phyloP scores from a whole-genome alignment of 2,888 invertebrate species.

The Gisinianus flammeolus region DNA sequence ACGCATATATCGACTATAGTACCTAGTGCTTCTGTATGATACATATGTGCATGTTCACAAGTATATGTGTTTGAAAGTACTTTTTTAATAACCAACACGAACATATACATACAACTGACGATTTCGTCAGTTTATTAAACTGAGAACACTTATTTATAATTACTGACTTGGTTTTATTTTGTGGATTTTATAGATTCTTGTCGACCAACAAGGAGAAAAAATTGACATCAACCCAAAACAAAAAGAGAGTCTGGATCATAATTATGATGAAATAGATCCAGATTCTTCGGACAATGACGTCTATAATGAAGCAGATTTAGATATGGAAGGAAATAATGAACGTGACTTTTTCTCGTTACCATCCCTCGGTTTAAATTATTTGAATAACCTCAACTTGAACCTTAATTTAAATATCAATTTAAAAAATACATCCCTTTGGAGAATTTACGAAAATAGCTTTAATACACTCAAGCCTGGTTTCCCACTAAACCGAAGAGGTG shows the following conservation, averaged over 20 bases:
- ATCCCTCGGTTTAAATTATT: constrained; percentile 52
- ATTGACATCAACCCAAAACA: constrained; percentile 33
- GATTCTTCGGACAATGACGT: constrained; percentile 32
- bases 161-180: neutral
- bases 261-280: constrained; percentile 23
- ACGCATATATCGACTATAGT: too few species aligned
- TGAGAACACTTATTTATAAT: neutral
- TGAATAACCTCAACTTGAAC: constrained; percentile 54
- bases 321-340: constrained; percentile 41
- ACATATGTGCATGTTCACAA: too few species aligned
- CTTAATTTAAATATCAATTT: constrained; percentile 54
- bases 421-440: constrained; percentile 52
- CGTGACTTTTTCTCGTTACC: constrained; percentile 51
- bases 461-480: constrained; percentile 38
- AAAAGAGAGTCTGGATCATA: neutral
- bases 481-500: constrained; percentile 6
- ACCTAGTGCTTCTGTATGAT: too few species aligned
- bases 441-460: constrained; percentile 52
- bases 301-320: constrained; percentile 41
- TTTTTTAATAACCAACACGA: too few species aligned
- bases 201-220: constrained; percentile 38
- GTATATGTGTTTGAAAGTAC: too few species aligned
- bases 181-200: constrained; percentile 39
- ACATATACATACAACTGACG: too few species aligned
- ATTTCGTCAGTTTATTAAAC: too few species aligned